These are phyloP conservation scores for Centropus bengalensis DNA, from an alignment of 2,113 vertebrate species.

Conservation along the genomic window DNA sequence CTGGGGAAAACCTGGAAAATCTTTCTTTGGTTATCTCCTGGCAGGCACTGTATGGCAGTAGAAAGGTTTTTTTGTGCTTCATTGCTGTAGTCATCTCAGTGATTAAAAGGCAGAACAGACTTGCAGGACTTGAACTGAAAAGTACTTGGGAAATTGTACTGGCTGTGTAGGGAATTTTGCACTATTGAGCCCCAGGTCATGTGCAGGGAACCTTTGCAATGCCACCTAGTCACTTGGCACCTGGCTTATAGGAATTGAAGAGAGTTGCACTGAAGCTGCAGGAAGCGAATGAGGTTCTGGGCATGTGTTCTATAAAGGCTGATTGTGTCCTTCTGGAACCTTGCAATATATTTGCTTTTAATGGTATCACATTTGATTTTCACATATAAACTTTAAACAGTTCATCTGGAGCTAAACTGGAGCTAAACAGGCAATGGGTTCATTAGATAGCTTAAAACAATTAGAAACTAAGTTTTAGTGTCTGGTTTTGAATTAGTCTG, in stretches of 20 bases:
- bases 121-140: not conserved
- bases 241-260: not conserved
- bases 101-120: not conserved
- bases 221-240: not conserved
- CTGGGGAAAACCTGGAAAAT: not conserved
- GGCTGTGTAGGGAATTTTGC: not conserved
- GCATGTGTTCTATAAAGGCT: not conserved
- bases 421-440: not conserved
- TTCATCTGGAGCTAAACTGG: not conserved
- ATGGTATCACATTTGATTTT: not conserved
- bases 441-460: not conserved
- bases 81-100: not conserved
- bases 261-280: not conserved
- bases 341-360: not conserved
- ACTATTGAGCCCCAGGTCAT: not conserved
- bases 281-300: not conserved
- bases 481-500: not conserved
- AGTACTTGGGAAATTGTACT: not conserved
- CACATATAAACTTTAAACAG: not conserved
- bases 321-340: not conserved
- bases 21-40: not conserved
- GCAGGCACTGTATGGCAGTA: not conserved
- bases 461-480: not conserved
- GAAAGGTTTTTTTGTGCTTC: not conserved
- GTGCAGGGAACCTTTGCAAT: accelerated